A percentile compares a stretch with the other conserved stretches of the same genome.
phyloP scores from a whole-genome alignment of 2,797 vertebrate genomes.

The Pseudopleuronectes americanus region DNA sequence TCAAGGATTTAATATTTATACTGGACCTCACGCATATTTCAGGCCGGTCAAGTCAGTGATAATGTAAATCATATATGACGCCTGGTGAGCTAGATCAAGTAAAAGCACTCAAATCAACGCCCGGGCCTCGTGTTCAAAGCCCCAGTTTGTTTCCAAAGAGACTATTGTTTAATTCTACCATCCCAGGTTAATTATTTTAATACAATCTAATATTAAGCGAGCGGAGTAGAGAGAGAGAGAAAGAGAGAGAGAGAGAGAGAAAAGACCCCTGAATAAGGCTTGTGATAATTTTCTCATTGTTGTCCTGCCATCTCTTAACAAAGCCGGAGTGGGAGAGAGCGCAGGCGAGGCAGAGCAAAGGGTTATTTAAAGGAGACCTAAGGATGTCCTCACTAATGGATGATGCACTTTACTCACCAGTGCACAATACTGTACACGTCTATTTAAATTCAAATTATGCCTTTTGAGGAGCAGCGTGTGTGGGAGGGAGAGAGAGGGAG shows the following conservation, averaged over 20 bases:
- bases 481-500: slow-evolving; percentile 6
- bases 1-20: background rate
- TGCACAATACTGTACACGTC: slow-evolving; percentile 71
- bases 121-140: slow-evolving; percentile 17
- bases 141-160: slow-evolving; percentile 29
- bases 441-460: slow-evolving; percentile 78
- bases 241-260: slow-evolving; percentile 8
- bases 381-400: slow-evolving; percentile 73
- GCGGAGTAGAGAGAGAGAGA: slow-evolving; percentile 3
- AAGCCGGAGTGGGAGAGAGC: slow-evolving; percentile 43
- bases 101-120: slow-evolving; percentile 15
- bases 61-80: slow-evolving; percentile 4
- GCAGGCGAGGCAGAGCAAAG: slow-evolving; percentile 38
- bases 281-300: slow-evolving; percentile 69
- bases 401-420: slow-evolving; percentile 69
- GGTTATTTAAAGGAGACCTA: slow-evolving; percentile 70
- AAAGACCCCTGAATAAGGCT: slow-evolving; percentile 28
- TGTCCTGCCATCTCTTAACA: slow-evolving; percentile 64
- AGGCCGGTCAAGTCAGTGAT: background rate
- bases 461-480: slow-evolving; percentile 52
- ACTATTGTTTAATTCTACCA: slow-evolving; percentile 33
- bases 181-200: slow-evolving; percentile 57
- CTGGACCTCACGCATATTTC: background rate
- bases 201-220: slow-evolving; percentile 47
- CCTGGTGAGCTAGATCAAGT: background rate